These are phyloP conservation scores for Zootoca vivipara DNA, from an alignment of 2,113 vertebrate species.

Conservation along the genomic window DNA sequence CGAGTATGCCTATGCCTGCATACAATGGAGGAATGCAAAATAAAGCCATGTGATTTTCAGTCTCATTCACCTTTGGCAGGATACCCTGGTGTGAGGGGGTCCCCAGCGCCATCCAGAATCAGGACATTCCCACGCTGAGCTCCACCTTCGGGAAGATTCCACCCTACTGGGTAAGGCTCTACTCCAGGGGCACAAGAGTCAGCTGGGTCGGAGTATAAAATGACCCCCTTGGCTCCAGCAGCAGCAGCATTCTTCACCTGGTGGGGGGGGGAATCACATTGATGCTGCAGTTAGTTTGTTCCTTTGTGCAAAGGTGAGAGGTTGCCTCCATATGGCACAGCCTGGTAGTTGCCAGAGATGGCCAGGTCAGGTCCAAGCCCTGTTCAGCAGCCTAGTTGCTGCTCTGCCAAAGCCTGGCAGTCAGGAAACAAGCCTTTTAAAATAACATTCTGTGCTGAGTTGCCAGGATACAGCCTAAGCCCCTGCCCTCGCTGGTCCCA, in stretches of 20 bases:
- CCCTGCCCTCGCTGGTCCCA: no score
- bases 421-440: no score
- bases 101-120: conserved; percentile 92
- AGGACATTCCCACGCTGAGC: conserved; percentile 93
- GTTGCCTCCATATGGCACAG: neutral
- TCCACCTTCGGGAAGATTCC: conserved; percentile 91
- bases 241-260: conserved; percentile 91
- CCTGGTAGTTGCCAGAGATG: neutral
- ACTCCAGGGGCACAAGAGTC: conserved; percentile 88
- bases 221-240: conserved; percentile 88
- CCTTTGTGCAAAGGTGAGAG: neutral
- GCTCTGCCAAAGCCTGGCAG: no score
- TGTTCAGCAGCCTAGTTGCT: no score
- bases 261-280: conserved; percentile 4
- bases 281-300: neutral
- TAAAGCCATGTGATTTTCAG: neutral
- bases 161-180: conserved; percentile 88
- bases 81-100: conserved; percentile 95
- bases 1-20: no score
- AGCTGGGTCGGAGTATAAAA: conserved; percentile 94
- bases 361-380: neutral
- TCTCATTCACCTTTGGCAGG: conserved; percentile 89
- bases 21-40: neutral
- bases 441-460: no score
- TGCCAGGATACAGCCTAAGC: no score